These are phyloP conservation scores for Creontiades dilutus DNA, from an alignment of 2,888 invertebrate species.

Conservation along the genomic window DNA sequence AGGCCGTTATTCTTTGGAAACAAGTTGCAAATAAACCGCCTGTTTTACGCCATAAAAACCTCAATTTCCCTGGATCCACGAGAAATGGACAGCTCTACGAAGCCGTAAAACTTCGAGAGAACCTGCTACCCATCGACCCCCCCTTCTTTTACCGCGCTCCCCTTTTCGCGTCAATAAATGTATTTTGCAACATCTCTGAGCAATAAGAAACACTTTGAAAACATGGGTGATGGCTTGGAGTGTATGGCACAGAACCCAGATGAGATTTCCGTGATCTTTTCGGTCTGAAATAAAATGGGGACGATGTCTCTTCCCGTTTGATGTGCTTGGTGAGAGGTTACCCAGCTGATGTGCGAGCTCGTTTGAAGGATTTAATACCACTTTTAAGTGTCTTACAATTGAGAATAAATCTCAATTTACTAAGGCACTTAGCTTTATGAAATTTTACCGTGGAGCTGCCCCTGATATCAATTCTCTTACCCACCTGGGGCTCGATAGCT, in stretches of 20 bases:
- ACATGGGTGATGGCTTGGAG: conserved; percentile 21
- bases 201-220: conserved; percentile 2
- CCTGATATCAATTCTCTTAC: neutral
- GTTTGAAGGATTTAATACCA: conserved; percentile 13
- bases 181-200: conserved; percentile 15
- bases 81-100: conserved; percentile 22
- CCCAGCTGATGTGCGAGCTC: conserved; percentile 27
- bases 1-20: conserved; percentile 11
- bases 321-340: neutral
- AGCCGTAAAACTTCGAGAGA: conserved; percentile 10
- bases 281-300: neutral
- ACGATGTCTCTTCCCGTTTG: neutral
- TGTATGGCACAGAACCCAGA: neutral
- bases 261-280: conserved; percentile 30
- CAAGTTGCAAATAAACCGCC: conserved; percentile 22
- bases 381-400: conserved; percentile 13
- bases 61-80: conserved; percentile 21
- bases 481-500: conserved; percentile 1
- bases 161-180: neutral
- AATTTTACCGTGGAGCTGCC: neutral
- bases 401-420: conserved; percentile 3
- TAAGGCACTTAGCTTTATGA: conserved; percentile 21
- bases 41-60: conserved; percentile 15
- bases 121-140: neutral
- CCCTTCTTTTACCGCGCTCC: neutral